Evolutionary conservation across 2,797 vertebrate species (phyloP).

Genomic region (Syngnathus acus): DNA sequence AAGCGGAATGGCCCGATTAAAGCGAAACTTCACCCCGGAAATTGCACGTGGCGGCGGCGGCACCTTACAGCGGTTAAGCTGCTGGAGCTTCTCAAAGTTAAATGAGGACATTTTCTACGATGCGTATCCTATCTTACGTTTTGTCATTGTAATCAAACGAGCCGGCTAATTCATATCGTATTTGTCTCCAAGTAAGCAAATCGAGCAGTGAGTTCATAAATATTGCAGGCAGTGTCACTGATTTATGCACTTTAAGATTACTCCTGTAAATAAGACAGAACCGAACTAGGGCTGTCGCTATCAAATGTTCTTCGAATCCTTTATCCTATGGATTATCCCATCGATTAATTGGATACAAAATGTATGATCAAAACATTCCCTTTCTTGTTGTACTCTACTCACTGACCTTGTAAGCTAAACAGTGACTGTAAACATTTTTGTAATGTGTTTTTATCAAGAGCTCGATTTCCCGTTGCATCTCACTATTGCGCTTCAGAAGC

Average conservation of each 20-base stretch:
- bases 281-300: background rate
- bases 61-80: background rate
- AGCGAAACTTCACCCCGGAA: conserved; percentile 8
- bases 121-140: background rate
- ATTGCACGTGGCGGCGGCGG: background rate
- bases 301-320: no score
- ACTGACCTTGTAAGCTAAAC: no score
- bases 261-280: background rate
- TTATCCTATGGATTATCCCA: no score
- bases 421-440: background rate
- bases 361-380: no score
- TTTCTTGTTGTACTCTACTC: no score
- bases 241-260: background rate
- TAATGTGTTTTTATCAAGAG: background rate
- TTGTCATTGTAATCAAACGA: background rate
- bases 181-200: background rate
- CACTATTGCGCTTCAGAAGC: background rate
- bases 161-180: background rate
- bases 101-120: background rate
- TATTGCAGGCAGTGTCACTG: background rate
- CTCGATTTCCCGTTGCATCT: background rate
- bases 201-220: background rate
- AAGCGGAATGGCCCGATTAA: conserved; percentile 6
- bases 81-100: background rate
- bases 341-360: no score